Evolutionary conservation across 2,113 vertebrate genomes (phyloP).

Genomic region (Merops nubicus): DNA sequence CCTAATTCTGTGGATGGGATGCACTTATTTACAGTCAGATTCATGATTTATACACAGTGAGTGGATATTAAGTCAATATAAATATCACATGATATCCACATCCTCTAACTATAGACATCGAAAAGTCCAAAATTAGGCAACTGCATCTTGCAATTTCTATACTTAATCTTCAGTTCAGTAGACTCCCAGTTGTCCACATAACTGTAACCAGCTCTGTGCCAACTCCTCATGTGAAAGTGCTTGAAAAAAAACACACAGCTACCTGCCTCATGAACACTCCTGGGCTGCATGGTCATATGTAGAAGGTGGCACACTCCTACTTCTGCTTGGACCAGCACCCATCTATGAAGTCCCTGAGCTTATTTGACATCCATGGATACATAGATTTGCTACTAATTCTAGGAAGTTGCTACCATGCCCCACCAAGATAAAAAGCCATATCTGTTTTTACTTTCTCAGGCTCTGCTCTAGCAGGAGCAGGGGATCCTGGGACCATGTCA

Average conservation of each 20-base stretch:
- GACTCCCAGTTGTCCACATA: background rate
- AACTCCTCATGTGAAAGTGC: background rate
- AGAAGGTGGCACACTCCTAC: background rate
- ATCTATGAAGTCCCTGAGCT: fast-evolving
- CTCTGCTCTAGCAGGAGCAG: background rate
- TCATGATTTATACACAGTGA: background rate
- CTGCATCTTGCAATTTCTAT: background rate
- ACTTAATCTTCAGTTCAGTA: background rate
- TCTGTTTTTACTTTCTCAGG: background rate
- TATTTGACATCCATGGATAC: background rate
- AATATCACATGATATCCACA: background rate
- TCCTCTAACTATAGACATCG: background rate
- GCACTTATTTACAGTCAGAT: background rate
- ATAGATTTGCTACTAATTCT: background rate
- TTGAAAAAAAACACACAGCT: background rate
- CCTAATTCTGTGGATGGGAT: background rate
- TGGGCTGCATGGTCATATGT: fast-evolving
- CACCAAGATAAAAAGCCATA: background rate
- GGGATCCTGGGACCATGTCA: background rate
- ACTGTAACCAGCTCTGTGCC: background rate
- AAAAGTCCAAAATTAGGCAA: background rate
- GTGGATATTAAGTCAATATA: background rate
- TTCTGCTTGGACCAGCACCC: background rate
- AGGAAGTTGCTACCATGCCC: background rate
- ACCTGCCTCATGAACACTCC: fast-evolving